A percentile compares a stretch with the other conserved stretches of the same genome.
phyloP scores from a whole-genome alignment of 2,797 vertebrate genomes.

The Hylomyscus alleni region DNA sequence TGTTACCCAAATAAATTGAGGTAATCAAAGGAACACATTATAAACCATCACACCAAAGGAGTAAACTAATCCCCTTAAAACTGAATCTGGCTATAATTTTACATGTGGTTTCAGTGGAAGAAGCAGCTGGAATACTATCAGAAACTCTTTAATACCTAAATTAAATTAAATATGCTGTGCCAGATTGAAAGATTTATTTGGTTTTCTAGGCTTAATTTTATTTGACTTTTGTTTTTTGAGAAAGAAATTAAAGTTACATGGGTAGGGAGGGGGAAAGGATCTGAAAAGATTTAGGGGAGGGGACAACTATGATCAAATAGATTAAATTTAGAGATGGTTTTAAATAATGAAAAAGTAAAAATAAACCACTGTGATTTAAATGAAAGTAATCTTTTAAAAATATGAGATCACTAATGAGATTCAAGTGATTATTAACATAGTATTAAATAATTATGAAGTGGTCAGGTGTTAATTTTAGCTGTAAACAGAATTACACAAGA shows the following conservation, averaged over 20 bases:
- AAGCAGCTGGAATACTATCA: background rate
- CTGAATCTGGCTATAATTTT: background rate
- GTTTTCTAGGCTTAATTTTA: background rate
- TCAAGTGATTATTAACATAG: background rate
- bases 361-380: constrained; percentile 43
- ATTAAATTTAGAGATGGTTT: background rate
- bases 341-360: background rate
- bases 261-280: background rate
- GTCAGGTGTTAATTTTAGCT: constrained; percentile 48
- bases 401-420: background rate
- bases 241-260: background rate
- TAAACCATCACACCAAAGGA: background rate
- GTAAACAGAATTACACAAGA: constrained; percentile 17
- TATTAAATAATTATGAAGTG: constrained; percentile 15
- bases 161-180: constrained; percentile 52
- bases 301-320: background rate
- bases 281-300: background rate
- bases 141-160: constrained; percentile 48
- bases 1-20: background rate
- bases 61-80: constrained; percentile 25
- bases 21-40: background rate
- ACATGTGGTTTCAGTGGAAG: background rate
- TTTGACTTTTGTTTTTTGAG: background rate
- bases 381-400: background rate
- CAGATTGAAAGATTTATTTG: constrained; percentile 39